Evolutionary conservation across 2,888 invertebrate genomes (phyloP).

Genomic region (Phengaris alcon): DNA sequence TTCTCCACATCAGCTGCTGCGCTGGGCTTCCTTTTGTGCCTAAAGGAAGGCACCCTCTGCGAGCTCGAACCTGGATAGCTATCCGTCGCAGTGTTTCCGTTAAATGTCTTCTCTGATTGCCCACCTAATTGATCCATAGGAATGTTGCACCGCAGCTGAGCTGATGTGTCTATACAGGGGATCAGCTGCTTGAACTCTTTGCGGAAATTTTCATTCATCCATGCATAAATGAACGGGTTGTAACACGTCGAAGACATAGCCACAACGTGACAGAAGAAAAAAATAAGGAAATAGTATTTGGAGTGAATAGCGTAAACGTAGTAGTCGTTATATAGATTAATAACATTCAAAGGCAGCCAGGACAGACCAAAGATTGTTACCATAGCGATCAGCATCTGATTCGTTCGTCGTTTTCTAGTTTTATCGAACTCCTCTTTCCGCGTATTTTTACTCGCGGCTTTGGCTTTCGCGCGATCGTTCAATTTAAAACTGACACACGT

Average conservation of each 20-base stretch:
- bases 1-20: conserved; percentile 81
- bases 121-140: conserved; percentile 76
- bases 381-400: conserved; percentile 98
- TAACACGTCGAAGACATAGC: conserved; percentile 98
- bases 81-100: conserved; percentile 87
- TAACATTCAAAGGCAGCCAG: conserved; percentile 94
- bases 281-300: conserved; percentile 92
- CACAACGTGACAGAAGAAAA: conserved; percentile 92
- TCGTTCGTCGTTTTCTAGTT: conserved; percentile 93
- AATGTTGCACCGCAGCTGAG: conserved; percentile 60
- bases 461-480: conserved; percentile 89
- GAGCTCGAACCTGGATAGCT: conserved; percentile 78
- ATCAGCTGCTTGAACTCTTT: conserved; percentile 93
- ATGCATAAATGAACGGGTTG: conserved; percentile 97
- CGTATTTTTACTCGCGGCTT: conserved; percentile 91
- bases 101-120: conserved; percentile 85
- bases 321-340: conserved; percentile 92
- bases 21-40: conserved; percentile 77
- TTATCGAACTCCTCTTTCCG: conserved; percentile 93
- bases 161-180: conserved; percentile 81
- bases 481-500: conserved; percentile 93
- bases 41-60: conserved; percentile 74
- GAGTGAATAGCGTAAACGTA: conserved; percentile 85
- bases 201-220: conserved; percentile 97
- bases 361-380: conserved; percentile 97